Base-by-base conservation (phyloP, 2,888 invertebrate genomes). In the Drosophila infuscata region DNA sequence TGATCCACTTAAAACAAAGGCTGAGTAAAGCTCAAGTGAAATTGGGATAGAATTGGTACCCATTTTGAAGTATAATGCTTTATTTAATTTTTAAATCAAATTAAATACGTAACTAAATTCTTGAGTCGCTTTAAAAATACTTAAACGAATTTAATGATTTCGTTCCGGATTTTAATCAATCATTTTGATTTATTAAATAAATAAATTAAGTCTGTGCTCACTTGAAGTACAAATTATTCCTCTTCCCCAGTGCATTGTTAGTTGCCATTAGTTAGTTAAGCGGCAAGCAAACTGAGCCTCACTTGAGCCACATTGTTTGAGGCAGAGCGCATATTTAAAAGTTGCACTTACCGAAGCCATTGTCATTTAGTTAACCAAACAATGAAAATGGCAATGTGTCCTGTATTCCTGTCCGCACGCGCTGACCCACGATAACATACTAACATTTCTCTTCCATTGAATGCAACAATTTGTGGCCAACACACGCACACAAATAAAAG, bases 401-500 rank as follows among this genome's bases (percentile, higher is more conserved):
- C 70, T 70, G 51, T 29, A 30, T 58, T 49, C 51, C 11, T 75
- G 89, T 76, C 88, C 83, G 63, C 30, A 70, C 84, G 57, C 78
- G 65, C 63, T 81, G 89, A 73, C 65, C 70, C 43, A 46, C 60
- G 48, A 63, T 64, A 67, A 60, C 60, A 70, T 53, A 87, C 90
- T 87, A 70, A 88, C 87, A 61, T 33, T 33, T 64, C 15, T 17
- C 20, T 43, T 20, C 9, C 4, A 54, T 60, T 32, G 69, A 67
- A 82, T 85, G 90, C 90, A 85, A 89, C 88, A 89, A 86, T 75
- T 89, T 81, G 73, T 60, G 59, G 48, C 59, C 29, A 17, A 33
- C 12, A 29, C 29, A n/a, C 56, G 6, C 32, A 38, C 20, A 15
- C 38, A 11, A 33, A 35, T 32, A 25, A 76, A 70, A 76, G 63